Evolutionary conservation across 92 coral and sea anemone species (phyloP).

Genomic region (Porites lobata): DNA sequence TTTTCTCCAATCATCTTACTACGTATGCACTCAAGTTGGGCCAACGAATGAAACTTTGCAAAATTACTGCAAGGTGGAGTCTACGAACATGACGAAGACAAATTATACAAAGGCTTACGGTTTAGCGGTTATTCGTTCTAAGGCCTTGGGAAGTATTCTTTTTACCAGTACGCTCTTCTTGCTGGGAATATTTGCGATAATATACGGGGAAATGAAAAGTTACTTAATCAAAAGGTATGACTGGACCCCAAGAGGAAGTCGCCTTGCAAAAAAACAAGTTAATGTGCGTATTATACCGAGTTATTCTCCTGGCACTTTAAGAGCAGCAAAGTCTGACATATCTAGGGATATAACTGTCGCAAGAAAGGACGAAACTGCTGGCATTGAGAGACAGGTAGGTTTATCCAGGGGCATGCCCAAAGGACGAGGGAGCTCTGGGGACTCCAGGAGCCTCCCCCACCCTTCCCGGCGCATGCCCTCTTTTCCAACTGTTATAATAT

Average conservation of each 20-base stretch:
- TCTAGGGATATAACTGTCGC: slow-evolving; percentile 1
- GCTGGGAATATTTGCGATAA: slow-evolving; percentile 21
- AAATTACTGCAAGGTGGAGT: slow-evolving; percentile 1
- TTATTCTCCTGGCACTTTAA: slow-evolving; percentile 1
- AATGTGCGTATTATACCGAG: not conserved
- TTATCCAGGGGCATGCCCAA: not conserved
- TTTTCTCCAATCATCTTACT: slow-evolving; percentile 37
- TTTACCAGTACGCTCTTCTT: slow-evolving; percentile 13
- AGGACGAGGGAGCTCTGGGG: too few relatives aligned
- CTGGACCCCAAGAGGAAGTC: not conserved
- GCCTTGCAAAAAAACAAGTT: not conserved
- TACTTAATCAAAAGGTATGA: slow-evolving; percentile 25
- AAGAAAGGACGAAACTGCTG: slow-evolving; percentile 1
- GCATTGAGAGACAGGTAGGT: slow-evolving; percentile 5
- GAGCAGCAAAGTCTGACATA: not conserved
- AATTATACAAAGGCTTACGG: not conserved
- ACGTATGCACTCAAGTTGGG: slow-evolving; percentile 25
- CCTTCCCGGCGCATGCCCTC: too few relatives aligned
- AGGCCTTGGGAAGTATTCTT: slow-evolving; percentile 23
- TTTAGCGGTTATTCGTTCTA: slow-evolving; percentile 29
- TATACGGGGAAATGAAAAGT: slow-evolving; percentile 36
- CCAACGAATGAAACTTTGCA: not conserved
- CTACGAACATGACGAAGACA: not conserved
- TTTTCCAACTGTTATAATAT: too few relatives aligned
- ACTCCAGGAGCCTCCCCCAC: too few relatives aligned